Conservation (phyloP, 1,140 invertebrate species). For the Aricia agestis region DNA sequence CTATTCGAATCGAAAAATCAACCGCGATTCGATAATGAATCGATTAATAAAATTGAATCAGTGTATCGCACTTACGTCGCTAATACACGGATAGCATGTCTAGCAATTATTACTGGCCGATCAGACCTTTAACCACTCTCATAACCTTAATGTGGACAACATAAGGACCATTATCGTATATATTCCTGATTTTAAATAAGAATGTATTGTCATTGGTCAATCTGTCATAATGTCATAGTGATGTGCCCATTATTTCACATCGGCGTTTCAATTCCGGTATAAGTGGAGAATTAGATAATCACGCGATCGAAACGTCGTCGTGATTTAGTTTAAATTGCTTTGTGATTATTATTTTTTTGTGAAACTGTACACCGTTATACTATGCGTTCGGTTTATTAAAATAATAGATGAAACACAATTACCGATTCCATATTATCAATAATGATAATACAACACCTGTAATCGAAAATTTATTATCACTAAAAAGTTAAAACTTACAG, state of each 20-base stretch:
- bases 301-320: constrained; percentile 50
- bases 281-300: constrained; percentile 47
- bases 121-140: too few species aligned
- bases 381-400: too few species aligned
- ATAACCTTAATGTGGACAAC: too few species aligned
- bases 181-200: too few species aligned
- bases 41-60: constrained; percentile 65
- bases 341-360: constrained; percentile 8
- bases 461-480: too few species aligned
- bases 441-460: too few species aligned
- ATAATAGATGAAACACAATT: too few species aligned
- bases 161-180: too few species aligned
- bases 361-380: not conserved
- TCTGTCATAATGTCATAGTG: constrained; percentile 70
- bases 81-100: constrained; percentile 71
- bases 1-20: not conserved
- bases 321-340: constrained; percentile 26
- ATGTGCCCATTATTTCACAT: constrained; percentile 56
- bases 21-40: constrained; percentile 48
- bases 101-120: constrained; percentile 51
- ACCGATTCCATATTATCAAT: too few species aligned
- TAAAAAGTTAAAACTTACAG: too few species aligned
- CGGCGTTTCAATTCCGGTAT: constrained; percentile 49
- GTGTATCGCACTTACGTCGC: constrained; percentile 54
- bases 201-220: constrained; percentile 45